Evolutionary conservation across 1,140 invertebrate species (phyloP).

Genomic region (Hypothenemus hampei): DNA sequence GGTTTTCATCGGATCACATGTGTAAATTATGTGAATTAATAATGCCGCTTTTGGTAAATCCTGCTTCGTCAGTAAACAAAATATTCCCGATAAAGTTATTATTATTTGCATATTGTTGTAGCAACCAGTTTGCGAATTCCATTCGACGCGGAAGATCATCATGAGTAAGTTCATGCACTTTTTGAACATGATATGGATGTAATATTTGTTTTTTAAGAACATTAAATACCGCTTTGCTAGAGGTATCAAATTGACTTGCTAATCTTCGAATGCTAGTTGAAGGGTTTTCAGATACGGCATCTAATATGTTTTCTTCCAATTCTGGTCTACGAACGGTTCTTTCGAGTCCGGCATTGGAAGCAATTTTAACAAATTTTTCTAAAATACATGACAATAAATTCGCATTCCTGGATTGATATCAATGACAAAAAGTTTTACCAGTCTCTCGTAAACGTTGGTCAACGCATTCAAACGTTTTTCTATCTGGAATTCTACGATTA

Average conservation of each 20-base stretch:
- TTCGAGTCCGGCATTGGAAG: too few species aligned
- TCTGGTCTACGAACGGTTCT: background rate
- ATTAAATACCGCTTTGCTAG: background rate
- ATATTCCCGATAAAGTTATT: background rate
- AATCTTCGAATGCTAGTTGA: background rate
- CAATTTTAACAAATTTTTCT: too few species aligned
- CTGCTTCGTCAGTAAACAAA: background rate
- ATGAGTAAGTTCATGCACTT: background rate
- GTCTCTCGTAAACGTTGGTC: too few species aligned
- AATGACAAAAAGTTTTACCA: too few species aligned
- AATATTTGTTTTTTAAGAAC: background rate
- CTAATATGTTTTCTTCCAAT: background rate
- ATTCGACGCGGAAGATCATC: background rate
- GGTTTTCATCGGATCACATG: background rate
- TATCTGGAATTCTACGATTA: too few species aligned
- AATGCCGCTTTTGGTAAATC: background rate
- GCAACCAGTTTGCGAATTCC: background rate
- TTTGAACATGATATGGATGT: background rate
- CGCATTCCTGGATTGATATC: too few species aligned
- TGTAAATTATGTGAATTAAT: background rate
- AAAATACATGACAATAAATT: too few species aligned
- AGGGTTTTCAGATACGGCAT: background rate
- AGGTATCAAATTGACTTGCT: background rate
- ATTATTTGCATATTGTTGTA: background rate
- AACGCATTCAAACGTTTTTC: too few species aligned